Conservation (phyloP, 1,140 invertebrate species). For the Paraescarpia echinospica region DNA sequence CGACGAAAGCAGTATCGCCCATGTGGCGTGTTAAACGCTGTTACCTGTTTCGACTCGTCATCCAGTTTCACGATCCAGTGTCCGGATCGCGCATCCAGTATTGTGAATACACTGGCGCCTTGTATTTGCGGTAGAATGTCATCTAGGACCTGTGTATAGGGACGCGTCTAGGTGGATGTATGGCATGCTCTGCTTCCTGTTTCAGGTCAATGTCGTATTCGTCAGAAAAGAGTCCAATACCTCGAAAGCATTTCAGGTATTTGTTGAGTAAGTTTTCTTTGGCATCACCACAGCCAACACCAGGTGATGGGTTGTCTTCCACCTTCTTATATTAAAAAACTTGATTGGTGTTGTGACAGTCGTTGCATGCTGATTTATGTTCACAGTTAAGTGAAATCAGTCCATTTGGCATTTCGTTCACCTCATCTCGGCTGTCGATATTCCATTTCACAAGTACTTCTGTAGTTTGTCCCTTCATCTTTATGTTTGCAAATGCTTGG, state of each 20-base stretch:
- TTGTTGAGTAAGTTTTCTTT: neutral
- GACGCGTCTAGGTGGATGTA: neutral
- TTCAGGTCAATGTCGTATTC: neutral
- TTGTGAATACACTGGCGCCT: conserved; percentile 55
- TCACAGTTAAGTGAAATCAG: neutral
- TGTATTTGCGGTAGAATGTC: conserved; percentile 40
- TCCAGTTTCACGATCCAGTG: conserved; percentile 58
- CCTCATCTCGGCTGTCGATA: too few relatives aligned
- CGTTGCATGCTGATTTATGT: neutral
- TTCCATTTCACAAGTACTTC: too few relatives aligned
- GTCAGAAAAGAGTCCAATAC: neutral
- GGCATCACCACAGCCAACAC: neutral
- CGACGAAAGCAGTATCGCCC: conserved; percentile 47
- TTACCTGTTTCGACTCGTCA: conserved; percentile 40
- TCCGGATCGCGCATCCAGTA: conserved; percentile 57
- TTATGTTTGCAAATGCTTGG: too few relatives aligned
- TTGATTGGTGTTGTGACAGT: neutral
- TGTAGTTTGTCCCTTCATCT: too few relatives aligned
- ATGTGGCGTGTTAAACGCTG: conserved; percentile 37
- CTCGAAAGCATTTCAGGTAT: conserved; percentile 10
- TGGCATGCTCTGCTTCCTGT: conserved; percentile 19
- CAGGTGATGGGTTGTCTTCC: neutral
- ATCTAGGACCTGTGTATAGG: conserved; percentile 26
- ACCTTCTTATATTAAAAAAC: neutral
- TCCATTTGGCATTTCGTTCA: too few relatives aligned